These are phyloP conservation scores for Netelia melanura DNA, from an alignment of 2,888 invertebrate species.

Conservation along the genomic window DNA sequence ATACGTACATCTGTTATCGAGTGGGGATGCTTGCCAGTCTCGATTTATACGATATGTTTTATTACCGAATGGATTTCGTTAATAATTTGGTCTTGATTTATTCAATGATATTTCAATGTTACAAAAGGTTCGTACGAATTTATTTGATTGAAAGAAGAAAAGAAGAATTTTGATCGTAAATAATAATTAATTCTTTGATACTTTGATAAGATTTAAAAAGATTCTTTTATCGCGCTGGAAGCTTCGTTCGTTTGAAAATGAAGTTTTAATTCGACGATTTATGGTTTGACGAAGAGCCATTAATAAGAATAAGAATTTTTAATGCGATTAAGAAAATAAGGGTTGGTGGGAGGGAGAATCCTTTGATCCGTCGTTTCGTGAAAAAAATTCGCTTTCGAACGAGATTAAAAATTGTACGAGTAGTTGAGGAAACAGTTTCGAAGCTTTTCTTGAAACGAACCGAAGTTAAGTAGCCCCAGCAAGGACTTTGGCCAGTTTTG, in stretches of 20 bases:
- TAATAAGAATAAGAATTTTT: too few relatives aligned
- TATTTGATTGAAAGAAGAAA: neutral
- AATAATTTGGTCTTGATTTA: neutral
- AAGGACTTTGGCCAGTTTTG: slow-evolving; percentile 26
- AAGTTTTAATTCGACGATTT: too few relatives aligned
- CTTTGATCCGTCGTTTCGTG: slow-evolving; percentile 33
- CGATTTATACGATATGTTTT: slow-evolving; percentile 2
- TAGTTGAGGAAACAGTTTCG: slow-evolving; percentile 15
- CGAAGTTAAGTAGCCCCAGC: slow-evolving; percentile 34
- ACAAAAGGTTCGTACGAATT: neutral
- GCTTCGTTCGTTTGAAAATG: too few relatives aligned
- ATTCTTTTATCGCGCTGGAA: too few relatives aligned
- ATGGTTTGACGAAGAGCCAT: too few relatives aligned
- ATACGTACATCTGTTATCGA: slow-evolving; percentile 16
- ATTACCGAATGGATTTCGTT: neutral
- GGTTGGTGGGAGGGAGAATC: neutral
- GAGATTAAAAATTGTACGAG: slow-evolving; percentile 49
- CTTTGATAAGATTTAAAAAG: too few relatives aligned
- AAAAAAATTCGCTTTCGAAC: slow-evolving; percentile 28
- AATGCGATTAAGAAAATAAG: slow-evolving; percentile 1
- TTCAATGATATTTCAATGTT: neutral
- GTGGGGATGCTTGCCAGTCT: neutral
- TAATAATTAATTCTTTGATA: too few relatives aligned
- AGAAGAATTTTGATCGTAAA: neutral
- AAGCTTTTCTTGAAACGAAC: slow-evolving; percentile 14